These are phyloP conservation scores for Zoanthus gigantus DNA, from an alignment of 92 coral and sea anemone genomes.

Conservation along the genomic window DNA sequence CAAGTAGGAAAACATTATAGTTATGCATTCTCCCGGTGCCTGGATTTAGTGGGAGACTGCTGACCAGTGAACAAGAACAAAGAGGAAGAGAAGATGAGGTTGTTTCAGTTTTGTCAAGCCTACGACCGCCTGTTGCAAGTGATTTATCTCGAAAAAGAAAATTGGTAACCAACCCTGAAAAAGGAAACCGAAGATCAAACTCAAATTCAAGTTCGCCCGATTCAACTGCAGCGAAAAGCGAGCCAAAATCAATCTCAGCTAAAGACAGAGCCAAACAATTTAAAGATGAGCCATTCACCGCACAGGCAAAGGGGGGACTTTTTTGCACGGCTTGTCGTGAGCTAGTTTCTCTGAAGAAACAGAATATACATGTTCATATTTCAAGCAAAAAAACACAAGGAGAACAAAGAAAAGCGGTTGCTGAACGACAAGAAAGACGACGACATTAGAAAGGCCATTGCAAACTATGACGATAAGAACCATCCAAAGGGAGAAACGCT, in stretches of 20 bases:
- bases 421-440: constrained; percentile 33
- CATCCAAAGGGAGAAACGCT: constrained; percentile 43
- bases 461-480: constrained; percentile 24
- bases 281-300: constrained; percentile 24
- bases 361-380: constrained; percentile 20
- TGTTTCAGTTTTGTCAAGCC: too few species aligned
- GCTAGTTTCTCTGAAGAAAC: constrained; percentile 25
- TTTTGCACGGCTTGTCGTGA: constrained; percentile 30
- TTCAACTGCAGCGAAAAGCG: constrained; percentile 27
- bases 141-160: constrained; percentile 8
- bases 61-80: too few species aligned
- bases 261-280: constrained; percentile 17
- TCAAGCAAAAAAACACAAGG: constrained; percentile 33
- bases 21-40: too few species aligned
- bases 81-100: too few species aligned
- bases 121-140: too few species aligned
- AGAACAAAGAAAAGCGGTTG: constrained; percentile 34
- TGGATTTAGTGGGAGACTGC: too few species aligned
- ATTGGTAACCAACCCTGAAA: constrained; percentile 26
- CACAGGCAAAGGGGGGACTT: constrained; percentile 26
- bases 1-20: too few species aligned
- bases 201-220: constrained; percentile 25
- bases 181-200: constrained; percentile 29
- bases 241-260: constrained; percentile 14
- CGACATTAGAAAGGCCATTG: constrained; percentile 37